Percentiles rank a stretch among this genome's conserved stretches.
Evolutionary conservation across 2,113 vertebrate genomes (phyloP).

Genomic region (Calonectris borealis): DNA sequence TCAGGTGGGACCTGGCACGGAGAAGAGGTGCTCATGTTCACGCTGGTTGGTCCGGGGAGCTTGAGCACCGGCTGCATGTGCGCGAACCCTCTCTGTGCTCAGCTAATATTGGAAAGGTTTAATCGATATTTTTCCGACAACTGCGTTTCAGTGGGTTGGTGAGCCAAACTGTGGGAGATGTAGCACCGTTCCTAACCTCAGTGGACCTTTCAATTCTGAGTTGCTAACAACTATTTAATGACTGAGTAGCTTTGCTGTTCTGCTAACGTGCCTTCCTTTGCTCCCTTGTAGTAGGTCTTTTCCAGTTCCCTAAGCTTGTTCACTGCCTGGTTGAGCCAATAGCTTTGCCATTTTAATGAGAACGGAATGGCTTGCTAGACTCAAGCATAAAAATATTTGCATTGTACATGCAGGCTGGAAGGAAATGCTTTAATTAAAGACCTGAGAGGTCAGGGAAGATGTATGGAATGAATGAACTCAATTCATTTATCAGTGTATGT

Average conservation of each 20-base stretch:
- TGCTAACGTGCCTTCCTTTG: not conserved
- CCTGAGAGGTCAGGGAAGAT: not conserved
- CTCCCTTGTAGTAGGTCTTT: not conserved
- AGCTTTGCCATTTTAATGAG: constrained; percentile 49
- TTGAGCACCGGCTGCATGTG: not conserved
- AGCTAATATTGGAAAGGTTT: not conserved
- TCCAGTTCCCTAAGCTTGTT: constrained; percentile 16
- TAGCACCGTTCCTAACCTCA: not conserved
- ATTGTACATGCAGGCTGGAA: not conserved
- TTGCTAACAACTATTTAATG: not conserved
- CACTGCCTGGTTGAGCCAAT: not conserved
- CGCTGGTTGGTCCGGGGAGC: rapidly evolving
- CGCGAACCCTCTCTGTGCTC: rapidly evolving
- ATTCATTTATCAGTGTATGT: not conserved
- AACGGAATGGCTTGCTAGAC: not conserved
- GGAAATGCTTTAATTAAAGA: constrained; percentile 38
- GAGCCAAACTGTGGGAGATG: not conserved
- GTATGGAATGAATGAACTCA: not conserved
- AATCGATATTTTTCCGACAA: rapidly evolving
- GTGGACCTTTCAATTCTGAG: not conserved
- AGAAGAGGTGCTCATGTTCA: rapidly evolving
- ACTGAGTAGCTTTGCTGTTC: not conserved
- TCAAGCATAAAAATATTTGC: not conserved
- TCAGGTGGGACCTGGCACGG: not conserved
- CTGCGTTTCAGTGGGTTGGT: not conserved